Percentiles rank a stretch among this genome's conserved stretches.
Evolutionary conservation across 2,888 invertebrate species (phyloP).

Genomic region (Argyresthia goedartella): DNA sequence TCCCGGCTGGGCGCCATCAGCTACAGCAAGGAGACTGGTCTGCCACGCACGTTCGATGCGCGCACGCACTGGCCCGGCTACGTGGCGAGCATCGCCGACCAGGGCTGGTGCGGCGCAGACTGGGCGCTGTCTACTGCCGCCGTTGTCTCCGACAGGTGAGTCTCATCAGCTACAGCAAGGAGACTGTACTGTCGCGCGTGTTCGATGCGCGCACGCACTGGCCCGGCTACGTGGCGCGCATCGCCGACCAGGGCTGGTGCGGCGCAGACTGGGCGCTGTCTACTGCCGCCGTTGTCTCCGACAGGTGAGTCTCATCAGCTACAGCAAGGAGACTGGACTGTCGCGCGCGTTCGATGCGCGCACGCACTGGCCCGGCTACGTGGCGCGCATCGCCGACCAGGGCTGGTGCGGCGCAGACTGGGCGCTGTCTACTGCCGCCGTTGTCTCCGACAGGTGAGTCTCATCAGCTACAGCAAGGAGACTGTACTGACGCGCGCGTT

Average conservation of each 20-base stretch:
- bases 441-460: conserved; percentile 81
- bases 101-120: conserved; percentile 88
- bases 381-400: conserved; percentile 80
- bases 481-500: conserved; percentile 76
- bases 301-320: conserved; percentile 62
- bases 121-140: conserved; percentile 93
- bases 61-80: conserved; percentile 79
- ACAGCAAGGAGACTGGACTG: conserved; percentile 61
- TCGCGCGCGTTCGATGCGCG: conserved; percentile 84
- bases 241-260: conserved; percentile 83
- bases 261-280: conserved; percentile 96
- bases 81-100: conserved; percentile 79
- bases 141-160: conserved; percentile 83
- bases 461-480: conserved; percentile 38
- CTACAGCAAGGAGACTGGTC: conserved; percentile 67
- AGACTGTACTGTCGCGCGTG: conserved; percentile 70
- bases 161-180: conserved; percentile 31
- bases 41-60: conserved; percentile 84
- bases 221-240: conserved; percentile 78
- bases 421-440: conserved; percentile 89
- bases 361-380: conserved; percentile 78
- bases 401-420: conserved; percentile 92
- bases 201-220: conserved; percentile 86
- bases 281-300: conserved; percentile 84
- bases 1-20: conserved; percentile 71